phyloP scores from a whole-genome alignment of 1,140 invertebrate genomes.

The Papilio helenus region DNA sequence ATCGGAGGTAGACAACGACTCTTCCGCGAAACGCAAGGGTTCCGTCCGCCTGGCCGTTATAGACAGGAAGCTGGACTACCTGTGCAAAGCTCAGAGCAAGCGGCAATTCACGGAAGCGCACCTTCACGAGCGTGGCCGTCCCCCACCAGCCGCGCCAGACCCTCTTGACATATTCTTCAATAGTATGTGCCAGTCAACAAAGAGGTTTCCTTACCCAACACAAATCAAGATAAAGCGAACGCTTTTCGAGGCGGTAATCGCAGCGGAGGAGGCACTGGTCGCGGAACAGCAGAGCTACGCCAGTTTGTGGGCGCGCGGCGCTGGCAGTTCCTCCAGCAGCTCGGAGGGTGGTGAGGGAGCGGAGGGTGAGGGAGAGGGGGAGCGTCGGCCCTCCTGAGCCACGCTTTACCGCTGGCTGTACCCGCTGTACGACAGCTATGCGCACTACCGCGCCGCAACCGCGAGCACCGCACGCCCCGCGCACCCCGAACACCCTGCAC shows the following conservation, averaged over 20 bases:
- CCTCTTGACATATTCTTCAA: slow-evolving; percentile 78
- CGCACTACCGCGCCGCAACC: slow-evolving; percentile 42
- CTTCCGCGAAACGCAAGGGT: slow-evolving; percentile 57
- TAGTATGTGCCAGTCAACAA: slow-evolving; percentile 77
- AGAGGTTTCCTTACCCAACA: slow-evolving; percentile 70
- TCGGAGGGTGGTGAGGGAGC: slow-evolving; percentile 46
- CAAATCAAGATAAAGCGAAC: slow-evolving; percentile 72
- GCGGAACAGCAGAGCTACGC: slow-evolving; percentile 78
- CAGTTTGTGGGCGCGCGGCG: slow-evolving; percentile 68
- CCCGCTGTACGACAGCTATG: slow-evolving; percentile 48
- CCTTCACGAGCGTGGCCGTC: slow-evolving; percentile 46
- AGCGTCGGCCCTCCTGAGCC: slow-evolving; percentile 63
- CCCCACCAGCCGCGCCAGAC: slow-evolving; percentile 56
- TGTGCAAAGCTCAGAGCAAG: slow-evolving; percentile 61
- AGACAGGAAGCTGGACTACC: slow-evolving; percentile 66
- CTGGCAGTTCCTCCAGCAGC: slow-evolving; percentile 58
- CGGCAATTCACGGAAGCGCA: slow-evolving; percentile 50
- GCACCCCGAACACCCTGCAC: neutral
- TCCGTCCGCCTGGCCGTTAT: slow-evolving; percentile 55
- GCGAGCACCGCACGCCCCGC: slow-evolving; percentile 30
- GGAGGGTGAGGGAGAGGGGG: slow-evolving; percentile 47
- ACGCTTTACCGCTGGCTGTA: slow-evolving; percentile 41
- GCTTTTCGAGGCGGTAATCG: slow-evolving; percentile 70
- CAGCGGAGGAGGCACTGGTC: slow-evolving; percentile 70
- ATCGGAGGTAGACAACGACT: slow-evolving; percentile 53